Evolutionary conservation across 2,888 invertebrate genomes (phyloP), one percentile per base, ranked within the genome.

Genomic region (Diarsia rubi): DNA sequence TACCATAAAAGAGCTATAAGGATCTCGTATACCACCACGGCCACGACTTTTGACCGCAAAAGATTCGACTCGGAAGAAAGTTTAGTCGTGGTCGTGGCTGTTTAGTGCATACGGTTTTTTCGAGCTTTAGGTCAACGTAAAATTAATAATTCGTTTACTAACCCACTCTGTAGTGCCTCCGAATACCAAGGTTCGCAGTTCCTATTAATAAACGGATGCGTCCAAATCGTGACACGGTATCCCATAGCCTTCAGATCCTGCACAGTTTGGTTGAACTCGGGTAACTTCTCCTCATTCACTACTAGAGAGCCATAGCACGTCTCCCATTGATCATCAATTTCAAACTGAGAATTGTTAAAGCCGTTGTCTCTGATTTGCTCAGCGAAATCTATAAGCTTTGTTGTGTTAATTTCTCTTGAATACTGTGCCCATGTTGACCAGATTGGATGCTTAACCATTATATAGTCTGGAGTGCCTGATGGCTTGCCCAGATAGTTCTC

Each of bases 321-420:
- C 91, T 99, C 98, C 98, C 99, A 99, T 24, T 97, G 97, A 90
- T 99, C 99, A 89, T 99, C 99, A 64, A 99, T 98, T 95, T 99
- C 99, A 59, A 98, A 92, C 89, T 98, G 98, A 66, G 98, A 98
- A 86, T 97, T 97, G 3, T 97, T 96, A 86, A 98, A 98, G 0
- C 97, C 97, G 73, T 98, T 90, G 0, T 94, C 91, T 3, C 95
- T 88, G 69, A 99, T 98, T 80, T 97, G 97, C 12, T 97, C 88
- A 0, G 98, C 98, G 87, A 98, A 98, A 0, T 97, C 94, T 1
- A 97, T 87, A 0, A 98, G 96, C 6, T 97, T 95, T 0, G 86
- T 82, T 47, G 98, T 97, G 80, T 97, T 97, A 0, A 99, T 97
- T 21, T 96, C 91, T 63, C 93, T 92, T n/a, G 97, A 96, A 90